These are phyloP conservation scores for Limulus polyphemus DNA, from an alignment of 2,888 invertebrate genomes.

Conservation along the genomic window DNA sequence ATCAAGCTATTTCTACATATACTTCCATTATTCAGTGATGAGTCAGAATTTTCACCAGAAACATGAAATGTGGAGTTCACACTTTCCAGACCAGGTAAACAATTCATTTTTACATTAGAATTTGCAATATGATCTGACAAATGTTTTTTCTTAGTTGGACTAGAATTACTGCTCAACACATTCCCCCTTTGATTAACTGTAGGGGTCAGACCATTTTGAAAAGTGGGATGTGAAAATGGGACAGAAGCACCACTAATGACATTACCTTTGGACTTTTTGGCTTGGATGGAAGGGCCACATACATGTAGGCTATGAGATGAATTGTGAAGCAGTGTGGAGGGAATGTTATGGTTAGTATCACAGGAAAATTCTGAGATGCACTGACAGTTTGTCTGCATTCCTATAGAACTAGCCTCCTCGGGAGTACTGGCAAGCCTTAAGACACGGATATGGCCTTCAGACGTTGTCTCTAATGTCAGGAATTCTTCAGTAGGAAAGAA, in stretches of 20 bases:
- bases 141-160: too few relatives aligned
- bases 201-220: slow-evolving; percentile 8
- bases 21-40: too few relatives aligned
- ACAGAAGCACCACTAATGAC: slow-evolving; percentile 13
- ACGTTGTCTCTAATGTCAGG: slow-evolving; percentile 25
- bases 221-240: slow-evolving; percentile 3
- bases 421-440: slow-evolving; percentile 12
- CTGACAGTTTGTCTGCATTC: slow-evolving; percentile 23
- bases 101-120: too few relatives aligned
- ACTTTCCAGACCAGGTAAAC: too few relatives aligned
- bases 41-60: too few relatives aligned
- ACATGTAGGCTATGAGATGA: too few relatives aligned
- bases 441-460: slow-evolving; percentile 18
- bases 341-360: slow-evolving; percentile 12
- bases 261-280: not conserved
- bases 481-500: slow-evolving; percentile 25
- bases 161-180: slow-evolving; percentile 1
- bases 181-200: slow-evolving; percentile 8
- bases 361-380: slow-evolving; percentile 18
- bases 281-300: not conserved
- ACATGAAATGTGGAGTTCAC: too few relatives aligned
- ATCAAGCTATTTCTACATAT: too few relatives aligned
- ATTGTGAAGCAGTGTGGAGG: slow-evolving; percentile 8
- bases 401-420: slow-evolving; percentile 16
- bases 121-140: too few relatives aligned